A percentile compares a stretch with the other conserved stretches of the same genome.
These are phyloP conservation scores for Drymodes brunneopygia DNA, from an alignment of 2,113 vertebrate genomes.

Conservation along the genomic window DNA sequence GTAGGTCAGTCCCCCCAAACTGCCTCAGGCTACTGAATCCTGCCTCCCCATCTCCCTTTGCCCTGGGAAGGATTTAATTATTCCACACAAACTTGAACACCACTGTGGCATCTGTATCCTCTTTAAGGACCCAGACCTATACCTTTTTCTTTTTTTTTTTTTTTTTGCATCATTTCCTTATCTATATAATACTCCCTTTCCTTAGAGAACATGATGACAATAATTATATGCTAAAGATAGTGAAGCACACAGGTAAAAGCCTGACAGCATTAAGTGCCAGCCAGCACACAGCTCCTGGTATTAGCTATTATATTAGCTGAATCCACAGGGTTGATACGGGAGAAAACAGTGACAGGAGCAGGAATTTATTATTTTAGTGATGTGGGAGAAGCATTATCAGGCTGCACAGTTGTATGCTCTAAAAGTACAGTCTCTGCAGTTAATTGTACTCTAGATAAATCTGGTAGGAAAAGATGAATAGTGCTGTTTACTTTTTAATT, in stretches of 20 bases:
- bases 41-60: not conserved
- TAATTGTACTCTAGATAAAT: conserved; percentile 61
- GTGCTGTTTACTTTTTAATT: conserved; percentile 67
- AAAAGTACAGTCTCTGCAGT: conserved; percentile 32
- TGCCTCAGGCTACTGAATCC: not conserved
- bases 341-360: not conserved
- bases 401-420: conserved; percentile 37
- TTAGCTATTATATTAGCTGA: not conserved
- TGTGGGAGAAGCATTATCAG: conserved; percentile 49
- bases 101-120: not conserved
- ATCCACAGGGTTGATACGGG: conserved; percentile 1
- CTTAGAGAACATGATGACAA: not conserved
- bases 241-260: conserved; percentile 10
- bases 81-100: not conserved
- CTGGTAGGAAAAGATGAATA: conserved; percentile 53
- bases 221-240: conserved; percentile 18
- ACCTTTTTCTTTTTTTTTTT: not conserved
- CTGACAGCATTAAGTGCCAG: not conserved
- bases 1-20: not conserved
- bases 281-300: not conserved
- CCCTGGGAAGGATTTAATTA: not conserved
- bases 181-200: not conserved
- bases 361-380: conserved; percentile 38
- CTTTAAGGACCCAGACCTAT: not conserved
- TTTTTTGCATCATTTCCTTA: not conserved